Evolutionary conservation across 2,797 vertebrate species (phyloP), one percentile per base, ranked within the genome.

Genomic region (Molossus molossus): DNA sequence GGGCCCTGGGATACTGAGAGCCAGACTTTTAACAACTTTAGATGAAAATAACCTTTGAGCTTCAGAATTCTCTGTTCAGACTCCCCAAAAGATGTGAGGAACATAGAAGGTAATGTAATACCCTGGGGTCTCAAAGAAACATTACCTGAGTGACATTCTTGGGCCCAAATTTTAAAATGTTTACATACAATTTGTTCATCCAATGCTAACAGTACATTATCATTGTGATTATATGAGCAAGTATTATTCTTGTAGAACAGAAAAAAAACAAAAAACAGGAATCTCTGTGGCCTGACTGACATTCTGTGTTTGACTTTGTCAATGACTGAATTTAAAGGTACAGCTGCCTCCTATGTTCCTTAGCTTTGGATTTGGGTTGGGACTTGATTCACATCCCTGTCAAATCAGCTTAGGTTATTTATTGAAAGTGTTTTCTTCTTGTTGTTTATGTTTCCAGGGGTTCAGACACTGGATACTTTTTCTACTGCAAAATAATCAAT

Each of bases 401-500:
- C 62, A 97, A 72, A 94, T 92, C 79, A 86, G 40, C 33, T 95
- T 92, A 97, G 77, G 4, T 87, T 92, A 77, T 95, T 95, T 83
- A 81, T 75, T 87, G 48, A 92, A 94, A 95, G 95, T 55, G 12
- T 79, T 87, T 94, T 87, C 57, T 94, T 88, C 75, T 91, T 60
- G 75, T 82, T 91, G 86, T 87, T 96, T 58, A 64, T 96, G 33
- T 82, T 97, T 95, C 57, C 33, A 80, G 53, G n/a, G 40, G 33
- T 79, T 93, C 77, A 92, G 55, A 50, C 29, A 95, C 27, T 48
- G 67, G 73, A 93, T 91, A 95, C 94, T 90, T 96, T 97, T 95
- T 95, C 87, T 88, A 70, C 33, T 79, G 82, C n/a, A 84, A 96
- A 96, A 95, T 92, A 92, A 95, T 97, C 95, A 94, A 90, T 97